Evolutionary conservation across 92 coral and sea anemone species (phyloP).

Genomic region (Bergia sp.): DNA sequence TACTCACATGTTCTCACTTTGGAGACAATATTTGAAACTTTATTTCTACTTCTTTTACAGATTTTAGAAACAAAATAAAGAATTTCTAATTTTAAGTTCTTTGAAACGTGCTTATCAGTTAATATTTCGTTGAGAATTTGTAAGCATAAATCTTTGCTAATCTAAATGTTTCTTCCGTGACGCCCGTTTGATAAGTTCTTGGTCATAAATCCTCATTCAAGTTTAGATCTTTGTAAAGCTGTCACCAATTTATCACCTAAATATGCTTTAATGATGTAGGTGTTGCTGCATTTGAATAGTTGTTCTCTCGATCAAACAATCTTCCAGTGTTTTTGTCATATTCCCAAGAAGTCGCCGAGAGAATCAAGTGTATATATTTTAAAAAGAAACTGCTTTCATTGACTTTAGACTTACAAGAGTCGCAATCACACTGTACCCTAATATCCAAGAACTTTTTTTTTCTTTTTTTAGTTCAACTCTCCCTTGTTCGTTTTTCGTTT

Average conservation of each 20-base stretch:
- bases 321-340: neutral
- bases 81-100: neutral
- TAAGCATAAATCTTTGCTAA: neutral
- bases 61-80: neutral
- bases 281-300: neutral
- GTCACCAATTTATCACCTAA: constrained; percentile 22
- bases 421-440: neutral
- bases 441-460: neutral
- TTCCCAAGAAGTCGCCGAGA: neutral
- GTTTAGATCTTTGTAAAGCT: constrained; percentile 9
- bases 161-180: constrained; percentile 8
- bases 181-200: constrained; percentile 12
- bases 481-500: neutral
- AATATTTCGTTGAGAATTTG: neutral
- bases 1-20: neutral
- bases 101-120: neutral
- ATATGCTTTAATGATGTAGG: neutral
- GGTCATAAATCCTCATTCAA: constrained; percentile 1
- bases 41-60: neutral
- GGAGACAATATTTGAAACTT: neutral
- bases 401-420: neutral
- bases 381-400: neutral
- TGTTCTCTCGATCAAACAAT: neutral
- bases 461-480: neutral
- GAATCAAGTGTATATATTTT: neutral